phyloP scores from a whole-genome alignment of 2,113 vertebrate genomes.

The Antechinus stuartii region DNA sequence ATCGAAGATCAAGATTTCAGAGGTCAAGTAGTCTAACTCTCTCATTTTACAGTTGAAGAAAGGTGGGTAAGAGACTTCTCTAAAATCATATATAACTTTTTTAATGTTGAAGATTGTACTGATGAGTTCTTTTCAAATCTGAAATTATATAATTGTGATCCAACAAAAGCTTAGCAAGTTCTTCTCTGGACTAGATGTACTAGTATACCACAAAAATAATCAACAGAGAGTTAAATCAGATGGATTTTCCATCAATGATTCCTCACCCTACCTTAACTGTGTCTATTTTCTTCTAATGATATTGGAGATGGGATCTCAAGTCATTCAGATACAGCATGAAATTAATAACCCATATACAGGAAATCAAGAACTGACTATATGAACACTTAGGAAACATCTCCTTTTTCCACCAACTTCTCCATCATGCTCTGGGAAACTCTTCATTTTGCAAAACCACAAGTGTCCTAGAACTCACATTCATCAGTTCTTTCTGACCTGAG shows the following conservation, averaged over 20 bases:
- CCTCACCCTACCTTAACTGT: neutral
- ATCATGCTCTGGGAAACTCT: neutral
- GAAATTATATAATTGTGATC: neutral
- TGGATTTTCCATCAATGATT: neutral
- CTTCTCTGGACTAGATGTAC: neutral
- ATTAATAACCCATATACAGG: neutral
- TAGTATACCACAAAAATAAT: neutral
- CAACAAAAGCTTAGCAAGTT: neutral
- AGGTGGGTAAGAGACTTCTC: neutral
- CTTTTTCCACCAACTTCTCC: neutral
- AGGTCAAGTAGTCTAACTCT: neutral
- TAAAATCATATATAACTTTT: neutral
- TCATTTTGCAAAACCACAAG: neutral
- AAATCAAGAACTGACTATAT: conserved; percentile 40
- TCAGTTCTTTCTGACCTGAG: neutral
- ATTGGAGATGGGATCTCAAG: neutral
- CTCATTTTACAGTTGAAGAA: neutral
- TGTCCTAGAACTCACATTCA: neutral
- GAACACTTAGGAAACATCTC: neutral
- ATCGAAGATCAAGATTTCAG: neutral
- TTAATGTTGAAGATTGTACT: neutral
- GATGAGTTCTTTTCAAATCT: neutral
- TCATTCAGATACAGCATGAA: neutral
- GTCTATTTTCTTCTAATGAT: neutral
- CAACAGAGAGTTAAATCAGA: neutral